phyloP scores from a whole-genome alignment of 2,888 invertebrate species.

The Erebia aethiops region DNA sequence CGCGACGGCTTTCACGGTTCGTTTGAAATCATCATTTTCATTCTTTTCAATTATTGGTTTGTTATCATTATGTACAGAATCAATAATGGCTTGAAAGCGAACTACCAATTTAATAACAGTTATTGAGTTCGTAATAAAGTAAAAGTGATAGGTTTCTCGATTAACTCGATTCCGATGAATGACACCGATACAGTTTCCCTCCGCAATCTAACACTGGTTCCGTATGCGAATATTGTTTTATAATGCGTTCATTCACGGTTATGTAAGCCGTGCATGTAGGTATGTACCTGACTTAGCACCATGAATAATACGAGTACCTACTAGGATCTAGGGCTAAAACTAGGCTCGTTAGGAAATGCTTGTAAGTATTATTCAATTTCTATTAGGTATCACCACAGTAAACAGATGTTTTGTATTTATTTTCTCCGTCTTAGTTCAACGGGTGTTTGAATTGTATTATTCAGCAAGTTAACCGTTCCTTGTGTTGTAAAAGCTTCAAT shows the following conservation, averaged over 20 bases:
- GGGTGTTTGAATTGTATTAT: too few relatives aligned
- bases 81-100: background rate
- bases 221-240: conserved; percentile 30
- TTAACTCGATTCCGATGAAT: conserved; percentile 8
- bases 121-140: background rate
- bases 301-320: too few relatives aligned
- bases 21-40: background rate
- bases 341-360: background rate
- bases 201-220: conserved; percentile 27
- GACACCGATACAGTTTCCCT: conserved; percentile 2
- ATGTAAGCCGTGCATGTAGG: background rate
- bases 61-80: background rate
- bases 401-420: too few relatives aligned
- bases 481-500: too few relatives aligned
- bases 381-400: too few relatives aligned
- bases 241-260: conserved; percentile 16
- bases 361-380: background rate
- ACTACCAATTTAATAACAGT: background rate
- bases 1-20: too few relatives aligned
- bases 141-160: conserved; percentile 4
- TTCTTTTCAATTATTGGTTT: background rate
- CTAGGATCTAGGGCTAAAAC: too few relatives aligned
- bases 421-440: too few relatives aligned
- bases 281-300: background rate
- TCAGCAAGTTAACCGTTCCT: too few relatives aligned